Percentiles rank a stretch among this genome's conserved stretches.
Conservation (phyloP, 2,888 invertebrate species). For the Drosophila kokeensis region DNA sequence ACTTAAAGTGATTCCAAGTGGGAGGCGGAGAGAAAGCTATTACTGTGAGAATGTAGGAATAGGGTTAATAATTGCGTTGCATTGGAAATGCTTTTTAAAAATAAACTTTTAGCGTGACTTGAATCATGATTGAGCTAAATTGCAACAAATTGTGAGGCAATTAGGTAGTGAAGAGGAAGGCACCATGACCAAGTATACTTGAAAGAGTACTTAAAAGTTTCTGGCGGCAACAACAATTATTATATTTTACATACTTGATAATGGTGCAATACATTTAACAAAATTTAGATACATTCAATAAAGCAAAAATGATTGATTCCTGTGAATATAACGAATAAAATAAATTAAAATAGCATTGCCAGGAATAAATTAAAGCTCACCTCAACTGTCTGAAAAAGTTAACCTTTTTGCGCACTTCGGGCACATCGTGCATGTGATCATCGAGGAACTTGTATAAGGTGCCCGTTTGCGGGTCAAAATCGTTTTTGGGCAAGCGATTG, state of each 20-base stretch:
- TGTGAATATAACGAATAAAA: slow-evolving; percentile 4
- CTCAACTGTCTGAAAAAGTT: slow-evolving; percentile 68
- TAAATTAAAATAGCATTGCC: not conserved
- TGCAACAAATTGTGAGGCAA: slow-evolving; percentile 60
- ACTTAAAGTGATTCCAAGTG: not conserved
- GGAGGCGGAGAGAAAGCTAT: not conserved
- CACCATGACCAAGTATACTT: slow-evolving; percentile 9
- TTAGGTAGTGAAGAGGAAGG: slow-evolving; percentile 16
- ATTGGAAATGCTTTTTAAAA: slow-evolving; percentile 30
- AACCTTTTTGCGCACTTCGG: slow-evolving; percentile 60
- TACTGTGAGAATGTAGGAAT: slow-evolving; percentile 8
- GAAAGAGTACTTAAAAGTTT: not conserved
- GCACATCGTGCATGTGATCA: slow-evolving; percentile 62
- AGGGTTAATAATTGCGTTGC: slow-evolving; percentile 46
- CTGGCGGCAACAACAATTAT: slow-evolving; percentile 6
- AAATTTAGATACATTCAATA: slow-evolving; percentile 42
- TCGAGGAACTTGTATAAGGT: slow-evolving; percentile 64
- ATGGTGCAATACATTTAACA: not conserved
- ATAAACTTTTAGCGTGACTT: slow-evolving; percentile 33
- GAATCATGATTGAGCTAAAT: slow-evolving; percentile 54
- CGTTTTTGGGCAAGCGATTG: slow-evolving; percentile 68
- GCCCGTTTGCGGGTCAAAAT: slow-evolving; percentile 62
- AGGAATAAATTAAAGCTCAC: slow-evolving; percentile 19
- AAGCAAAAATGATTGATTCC: slow-evolving; percentile 64
- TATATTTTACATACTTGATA: slow-evolving; percentile 4